Conservation (phyloP, 2,888 invertebrate species). For the Timema cristinae region DNA sequence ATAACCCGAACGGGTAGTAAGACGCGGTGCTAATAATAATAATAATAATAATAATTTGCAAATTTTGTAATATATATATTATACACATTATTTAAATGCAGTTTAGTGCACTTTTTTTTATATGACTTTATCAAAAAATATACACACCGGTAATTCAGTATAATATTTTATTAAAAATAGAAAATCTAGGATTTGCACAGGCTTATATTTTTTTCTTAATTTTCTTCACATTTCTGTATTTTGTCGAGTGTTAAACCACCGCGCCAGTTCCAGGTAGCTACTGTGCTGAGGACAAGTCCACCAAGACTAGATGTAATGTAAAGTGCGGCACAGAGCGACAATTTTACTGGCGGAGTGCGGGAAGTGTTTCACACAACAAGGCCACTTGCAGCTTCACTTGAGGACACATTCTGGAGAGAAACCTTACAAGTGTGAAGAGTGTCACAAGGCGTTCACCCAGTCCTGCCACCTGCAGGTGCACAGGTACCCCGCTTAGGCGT, state of each 20-base stretch:
- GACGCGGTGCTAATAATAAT: too few species aligned
- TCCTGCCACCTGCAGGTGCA: constrained; percentile 15
- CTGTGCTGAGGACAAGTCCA: background rate
- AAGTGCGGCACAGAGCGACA: background rate
- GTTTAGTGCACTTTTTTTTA: background rate
- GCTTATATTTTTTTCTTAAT: too few species aligned
- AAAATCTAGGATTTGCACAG: too few species aligned
- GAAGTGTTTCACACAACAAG: constrained; percentile 6
- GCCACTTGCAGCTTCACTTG: constrained; percentile 8
- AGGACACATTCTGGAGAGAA: constrained; percentile 9
- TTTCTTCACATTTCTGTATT: too few species aligned
- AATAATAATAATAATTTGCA: too few species aligned
- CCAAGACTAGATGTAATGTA: background rate
- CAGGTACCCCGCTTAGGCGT: background rate
- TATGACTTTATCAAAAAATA: background rate
- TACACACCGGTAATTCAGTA: background rate
- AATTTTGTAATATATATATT: too few species aligned
- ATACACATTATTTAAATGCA: too few species aligned
- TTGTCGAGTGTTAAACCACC: background rate
- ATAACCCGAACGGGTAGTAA: too few species aligned
- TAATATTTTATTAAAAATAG: background rate
- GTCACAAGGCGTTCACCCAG: constrained; percentile 14
- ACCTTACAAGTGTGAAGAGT: background rate
- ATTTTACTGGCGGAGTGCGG: background rate
- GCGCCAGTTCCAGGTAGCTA: background rate